phyloP scores from a whole-genome alignment of 2,113 vertebrate species.

The Cairina moschata region DNA sequence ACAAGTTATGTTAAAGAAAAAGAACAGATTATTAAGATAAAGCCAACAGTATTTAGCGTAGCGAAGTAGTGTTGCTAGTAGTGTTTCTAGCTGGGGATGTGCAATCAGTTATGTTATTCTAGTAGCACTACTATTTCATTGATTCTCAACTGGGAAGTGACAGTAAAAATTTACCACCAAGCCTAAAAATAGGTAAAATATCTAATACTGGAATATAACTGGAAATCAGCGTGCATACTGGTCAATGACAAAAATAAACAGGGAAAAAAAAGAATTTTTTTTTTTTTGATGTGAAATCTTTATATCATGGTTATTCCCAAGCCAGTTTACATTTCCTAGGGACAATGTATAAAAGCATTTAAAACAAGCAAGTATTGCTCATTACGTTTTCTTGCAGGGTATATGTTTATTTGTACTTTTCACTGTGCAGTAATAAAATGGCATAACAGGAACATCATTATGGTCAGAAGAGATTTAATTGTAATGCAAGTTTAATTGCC shows the following conservation, averaged over 20 bases:
- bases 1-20: neutral
- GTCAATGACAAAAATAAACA: slow-evolving; percentile 2
- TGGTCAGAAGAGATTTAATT: slow-evolving; percentile 52
- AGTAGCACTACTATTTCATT: neutral
- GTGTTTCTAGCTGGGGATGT: neutral
- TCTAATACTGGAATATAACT: neutral
- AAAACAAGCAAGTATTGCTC: slow-evolving; percentile 39
- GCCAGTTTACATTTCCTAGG: slow-evolving; percentile 54
- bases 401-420: slow-evolving; percentile 52
- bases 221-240: neutral
- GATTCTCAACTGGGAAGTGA: slow-evolving; percentile 21
- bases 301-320: neutral
- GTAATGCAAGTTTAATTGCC: slow-evolving; percentile 51
- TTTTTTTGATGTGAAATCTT: slow-evolving; percentile 35
- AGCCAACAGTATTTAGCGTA: neutral
- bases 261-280: neutral
- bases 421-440: slow-evolving; percentile 22
- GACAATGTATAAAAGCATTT: slow-evolving; percentile 57
- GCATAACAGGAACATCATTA: neutral
- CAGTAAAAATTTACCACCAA: neutral
- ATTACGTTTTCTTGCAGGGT: slow-evolving; percentile 8
- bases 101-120: neutral
- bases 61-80: neutral
- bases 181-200: slow-evolving; percentile 8
- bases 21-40: neutral